Conservation (phyloP, 1,140 invertebrate species). For the Brachionus koreanus region DNA sequence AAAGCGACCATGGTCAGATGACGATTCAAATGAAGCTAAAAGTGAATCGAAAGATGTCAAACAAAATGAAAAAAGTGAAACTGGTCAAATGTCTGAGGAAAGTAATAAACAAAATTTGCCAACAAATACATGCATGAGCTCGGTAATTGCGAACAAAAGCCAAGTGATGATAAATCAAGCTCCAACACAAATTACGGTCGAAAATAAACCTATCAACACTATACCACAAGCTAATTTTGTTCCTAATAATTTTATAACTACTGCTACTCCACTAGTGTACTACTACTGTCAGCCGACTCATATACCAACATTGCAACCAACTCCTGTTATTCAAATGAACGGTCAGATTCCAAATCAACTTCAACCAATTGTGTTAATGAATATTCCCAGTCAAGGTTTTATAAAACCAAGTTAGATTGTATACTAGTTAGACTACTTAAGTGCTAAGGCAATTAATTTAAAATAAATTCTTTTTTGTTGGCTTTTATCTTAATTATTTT, state of each 20-base stretch:
- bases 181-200: neutral
- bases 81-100: neutral
- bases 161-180: neutral
- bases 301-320: neutral
- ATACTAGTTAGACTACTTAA: neutral
- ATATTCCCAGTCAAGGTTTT: neutral
- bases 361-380: neutral
- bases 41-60: neutral
- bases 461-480: neutral
- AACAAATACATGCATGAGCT: neutral
- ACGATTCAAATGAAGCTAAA: neutral
- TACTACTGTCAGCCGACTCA: neutral
- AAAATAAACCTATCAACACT: neutral
- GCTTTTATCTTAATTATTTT: neutral
- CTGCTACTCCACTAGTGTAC: neutral
- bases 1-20: neutral
- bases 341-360: neutral
- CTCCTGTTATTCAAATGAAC: neutral
- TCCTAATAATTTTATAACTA: neutral
- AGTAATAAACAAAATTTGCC: neutral
- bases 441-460: neutral
- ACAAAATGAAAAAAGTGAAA: neutral
- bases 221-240: neutral
- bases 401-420: neutral
- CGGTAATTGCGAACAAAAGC: neutral